Percentiles rank a stretch among this genome's conserved stretches.
Evolutionary conservation across 2,797 vertebrate species (phyloP).

Genomic region (Phalloptychus januarius): DNA sequence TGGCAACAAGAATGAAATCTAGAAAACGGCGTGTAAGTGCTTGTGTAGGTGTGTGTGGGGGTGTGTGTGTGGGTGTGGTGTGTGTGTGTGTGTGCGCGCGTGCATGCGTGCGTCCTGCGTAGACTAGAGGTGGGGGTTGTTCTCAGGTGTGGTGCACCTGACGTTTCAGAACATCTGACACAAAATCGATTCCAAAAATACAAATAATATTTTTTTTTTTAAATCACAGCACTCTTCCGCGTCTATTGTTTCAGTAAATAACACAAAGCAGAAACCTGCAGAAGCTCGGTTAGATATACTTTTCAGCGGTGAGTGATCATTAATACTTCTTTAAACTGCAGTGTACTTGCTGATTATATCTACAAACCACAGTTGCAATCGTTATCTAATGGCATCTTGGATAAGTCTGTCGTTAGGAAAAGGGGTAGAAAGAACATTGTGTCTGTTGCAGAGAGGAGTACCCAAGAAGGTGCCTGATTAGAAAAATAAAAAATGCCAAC

Average conservation of each 20-base stretch:
- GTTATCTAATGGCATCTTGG: slow-evolving; percentile 7
- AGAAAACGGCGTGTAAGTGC: too few species aligned
- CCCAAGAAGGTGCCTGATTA: too few species aligned
- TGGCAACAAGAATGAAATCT: not conserved
- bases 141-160: slow-evolving; percentile 65
- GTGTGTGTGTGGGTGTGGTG: not conserved
- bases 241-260: slow-evolving; percentile 15
- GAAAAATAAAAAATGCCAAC: not conserved
- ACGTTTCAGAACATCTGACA: slow-evolving; percentile 3
- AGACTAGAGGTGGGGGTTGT: not conserved
- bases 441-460: not conserved
- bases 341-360: slow-evolving; percentile 6
- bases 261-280: slow-evolving; percentile 13
- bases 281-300: not conserved
- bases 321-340: slow-evolving; percentile 1
- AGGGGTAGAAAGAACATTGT: not conserved
- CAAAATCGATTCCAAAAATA: not conserved
- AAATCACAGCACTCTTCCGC: not conserved
- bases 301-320: slow-evolving; percentile 8
- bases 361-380: not conserved
- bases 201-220: too few species aligned
- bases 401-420: not conserved
- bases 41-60: not conserved
- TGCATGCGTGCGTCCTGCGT: too few species aligned
- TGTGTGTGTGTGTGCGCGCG: too few species aligned